A percentile compares a stretch with the other conserved stretches of the same genome.
phyloP scores from a whole-genome alignment of 2,888 invertebrate species.

The Shargacucullia verbasci region DNA sequence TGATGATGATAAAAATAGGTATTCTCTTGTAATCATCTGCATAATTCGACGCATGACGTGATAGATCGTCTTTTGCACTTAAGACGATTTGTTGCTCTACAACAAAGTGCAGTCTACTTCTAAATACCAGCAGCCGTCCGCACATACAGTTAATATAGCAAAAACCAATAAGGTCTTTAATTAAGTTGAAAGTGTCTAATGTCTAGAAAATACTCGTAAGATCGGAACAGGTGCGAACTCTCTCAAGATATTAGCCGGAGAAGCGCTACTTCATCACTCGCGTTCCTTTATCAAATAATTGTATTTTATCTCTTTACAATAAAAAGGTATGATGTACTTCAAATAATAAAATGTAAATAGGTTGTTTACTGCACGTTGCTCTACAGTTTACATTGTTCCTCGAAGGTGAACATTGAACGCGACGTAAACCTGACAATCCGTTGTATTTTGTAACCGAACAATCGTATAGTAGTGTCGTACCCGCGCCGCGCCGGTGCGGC shows the following conservation, averaged over 20 bases:
- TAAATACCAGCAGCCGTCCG: background rate
- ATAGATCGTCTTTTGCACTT: too few relatives aligned
- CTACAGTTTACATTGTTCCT: conserved; percentile 1
- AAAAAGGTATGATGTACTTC: too few relatives aligned
- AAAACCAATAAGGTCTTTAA: background rate
- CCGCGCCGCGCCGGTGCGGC: background rate
- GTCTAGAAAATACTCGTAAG: background rate
- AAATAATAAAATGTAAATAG: background rate
- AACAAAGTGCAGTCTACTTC: too few relatives aligned
- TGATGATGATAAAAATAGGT: too few relatives aligned
- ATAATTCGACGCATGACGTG: too few relatives aligned
- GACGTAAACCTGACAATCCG: conserved; percentile 3
- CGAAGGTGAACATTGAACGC: background rate
- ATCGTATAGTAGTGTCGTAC: background rate
- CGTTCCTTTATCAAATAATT: background rate
- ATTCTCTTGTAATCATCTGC: too few relatives aligned
- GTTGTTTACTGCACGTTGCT: background rate
- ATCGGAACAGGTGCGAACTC: background rate
- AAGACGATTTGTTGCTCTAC: too few relatives aligned
- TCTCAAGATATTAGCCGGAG: background rate
- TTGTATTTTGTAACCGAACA: conserved; percentile 15
- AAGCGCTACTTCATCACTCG: background rate
- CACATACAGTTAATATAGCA: background rate
- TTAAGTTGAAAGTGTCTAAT: background rate
- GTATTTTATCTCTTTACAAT: background rate